These are phyloP conservation scores for Drosophila meridiana DNA, from an alignment of 2,888 invertebrate species.

Conservation along the genomic window DNA sequence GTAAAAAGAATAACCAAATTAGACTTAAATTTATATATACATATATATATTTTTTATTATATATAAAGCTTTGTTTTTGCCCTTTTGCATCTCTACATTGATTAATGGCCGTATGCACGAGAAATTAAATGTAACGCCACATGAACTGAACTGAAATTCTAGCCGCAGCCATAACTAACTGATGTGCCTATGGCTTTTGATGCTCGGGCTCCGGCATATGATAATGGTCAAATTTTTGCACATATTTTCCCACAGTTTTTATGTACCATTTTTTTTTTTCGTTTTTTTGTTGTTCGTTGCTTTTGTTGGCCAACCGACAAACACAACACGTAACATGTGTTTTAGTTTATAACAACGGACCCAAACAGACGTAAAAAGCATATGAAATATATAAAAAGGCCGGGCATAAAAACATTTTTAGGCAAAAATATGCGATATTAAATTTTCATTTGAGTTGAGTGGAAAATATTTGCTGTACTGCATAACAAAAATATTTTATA, in stretches of 20 bases:
- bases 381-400: conserved; percentile 27
- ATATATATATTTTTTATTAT: neutral
- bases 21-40: conserved; percentile 1
- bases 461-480: conserved; percentile 6
- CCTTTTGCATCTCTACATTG: conserved; percentile 31
- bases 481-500: neutral
- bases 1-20: neutral
- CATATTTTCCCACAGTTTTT: conserved; percentile 34
- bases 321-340: conserved; percentile 65
- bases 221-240: conserved; percentile 61
- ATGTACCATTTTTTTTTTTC: neutral
- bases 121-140: conserved; percentile 60
- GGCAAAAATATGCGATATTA: conserved; percentile 33
- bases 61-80: conserved; percentile 5
- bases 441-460: conserved; percentile 22
- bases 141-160: conserved; percentile 41
- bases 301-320: conserved; percentile 43
- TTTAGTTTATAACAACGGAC: conserved; percentile 53
- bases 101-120: conserved; percentile 53
- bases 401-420: conserved; percentile 39
- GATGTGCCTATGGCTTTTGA: conserved; percentile 43
- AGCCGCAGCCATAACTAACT: conserved; percentile 51
- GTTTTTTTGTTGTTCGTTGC: conserved; percentile 1
- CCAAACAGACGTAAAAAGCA: conserved; percentile 12
- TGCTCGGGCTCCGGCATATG: conserved; percentile 36